Conservation (phyloP, 2,888 invertebrate genomes). For the Thecophora atra region DNA sequence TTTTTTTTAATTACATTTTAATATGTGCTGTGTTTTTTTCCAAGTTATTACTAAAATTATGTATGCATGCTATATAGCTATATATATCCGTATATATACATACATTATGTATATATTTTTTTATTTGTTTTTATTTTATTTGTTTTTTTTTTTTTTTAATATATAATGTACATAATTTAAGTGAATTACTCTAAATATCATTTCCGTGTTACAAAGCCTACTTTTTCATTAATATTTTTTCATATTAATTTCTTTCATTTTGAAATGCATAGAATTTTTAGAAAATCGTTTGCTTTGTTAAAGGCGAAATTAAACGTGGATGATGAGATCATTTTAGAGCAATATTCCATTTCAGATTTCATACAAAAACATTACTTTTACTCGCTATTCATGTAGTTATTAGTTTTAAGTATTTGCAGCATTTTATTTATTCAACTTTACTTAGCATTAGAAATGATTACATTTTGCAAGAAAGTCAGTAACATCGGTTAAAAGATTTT, state of each 20-base stretch:
- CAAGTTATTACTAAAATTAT: constrained; percentile 4
- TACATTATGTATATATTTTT: too few species aligned
- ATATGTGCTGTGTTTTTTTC: neutral
- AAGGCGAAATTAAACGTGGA: constrained; percentile 67
- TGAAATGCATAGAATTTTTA: neutral
- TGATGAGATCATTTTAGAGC: constrained; percentile 66
- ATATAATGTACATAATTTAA: constrained; percentile 34
- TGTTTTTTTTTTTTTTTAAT: constrained; percentile 27
- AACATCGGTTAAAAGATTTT: constrained; percentile 44
- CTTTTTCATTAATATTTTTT: constrained; percentile 11
- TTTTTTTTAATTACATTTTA: neutral
- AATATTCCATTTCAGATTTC: constrained; percentile 46
- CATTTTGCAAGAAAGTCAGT: constrained; percentile 50
- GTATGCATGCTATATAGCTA: neutral
- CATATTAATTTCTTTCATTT: constrained; percentile 20
- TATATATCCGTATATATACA: constrained; percentile 3
- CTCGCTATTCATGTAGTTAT: constrained; percentile 3
- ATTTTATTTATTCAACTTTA: constrained; percentile 16
- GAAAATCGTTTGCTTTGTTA: constrained; percentile 34
- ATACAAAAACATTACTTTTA: constrained; percentile 16
- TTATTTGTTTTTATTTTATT: too few species aligned
- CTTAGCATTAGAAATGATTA: constrained; percentile 9
- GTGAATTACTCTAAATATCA: constrained; percentile 27
- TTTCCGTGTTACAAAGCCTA: constrained; percentile 25
- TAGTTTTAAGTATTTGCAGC: constrained; percentile 8